Base-by-base conservation (phyloP, 1,140 invertebrate genomes). In the Drosophila kikkawai region DNA sequence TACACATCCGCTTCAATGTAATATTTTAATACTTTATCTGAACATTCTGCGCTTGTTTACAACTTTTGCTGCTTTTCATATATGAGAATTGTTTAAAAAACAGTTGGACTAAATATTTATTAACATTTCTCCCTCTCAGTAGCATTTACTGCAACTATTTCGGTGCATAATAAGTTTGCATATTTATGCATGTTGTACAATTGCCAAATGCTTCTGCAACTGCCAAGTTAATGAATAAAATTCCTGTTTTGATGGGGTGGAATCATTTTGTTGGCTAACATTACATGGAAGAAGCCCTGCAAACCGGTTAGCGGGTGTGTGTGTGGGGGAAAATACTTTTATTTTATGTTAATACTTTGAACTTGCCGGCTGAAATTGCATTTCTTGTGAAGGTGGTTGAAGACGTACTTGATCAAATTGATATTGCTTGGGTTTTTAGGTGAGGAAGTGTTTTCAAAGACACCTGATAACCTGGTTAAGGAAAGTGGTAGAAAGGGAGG, bases 81-180 rank as follows among this genome's bases (percentile, higher is more conserved):
- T 82, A 87, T 80, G 59, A 88, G 82, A 87, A 77, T 74, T 83
- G 83, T 83, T 87, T 42, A 53, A 50, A 50, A 75, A 79, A 59
- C 61, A 75, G 71, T 86, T 85, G 68, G 44, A 50, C 68, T 71
- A 86, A 85, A 75, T 79, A 82, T 87, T 87, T 86, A 85, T 86
- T 85, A 85, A 82, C 80, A 85, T 66, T 77, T 61, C 67, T 29
- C 48, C 42, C 73, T 22, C 22, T 22, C 26, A 29, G 26, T 17
- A 39, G 59, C 26, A 75, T 50, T 57, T 44, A 50, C 37, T 22
- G 19, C 17, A 70, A 59, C 69, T 58, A 71, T 71, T 71, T 59
- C n/a, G 68, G 36, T 55, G 64, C 67, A 73, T 55, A 68, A 39
- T 68, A 70, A 70, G 64, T 70, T 68, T 32, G 67, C 48, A 59